Evolutionary conservation across 2,888 invertebrate species (phyloP), one percentile per base, ranked within the genome.

Genomic region (Unio pictorum): DNA sequence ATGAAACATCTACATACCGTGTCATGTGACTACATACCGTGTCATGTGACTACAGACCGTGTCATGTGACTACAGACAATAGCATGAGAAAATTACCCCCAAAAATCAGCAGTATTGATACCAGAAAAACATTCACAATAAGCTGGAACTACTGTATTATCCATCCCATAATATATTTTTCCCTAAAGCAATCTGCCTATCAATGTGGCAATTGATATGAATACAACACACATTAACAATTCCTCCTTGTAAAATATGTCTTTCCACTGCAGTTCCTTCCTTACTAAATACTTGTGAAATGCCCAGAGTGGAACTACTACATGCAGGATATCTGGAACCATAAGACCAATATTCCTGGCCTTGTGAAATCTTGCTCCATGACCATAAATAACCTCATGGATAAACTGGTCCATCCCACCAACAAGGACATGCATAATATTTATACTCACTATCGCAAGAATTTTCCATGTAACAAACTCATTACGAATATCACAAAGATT

Each of bases 261-360:
- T 0, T 81, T 76, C 0, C 90, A 69, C 6, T 82, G 81, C n/a
- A 85, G 71, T 4, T 86, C 82, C 64, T 87, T 87, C 8, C 72
- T 73, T 55, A 78, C 78, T 0, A 89, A 86, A 72, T 88, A 76
- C 26, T 74, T 76, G 56, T 81, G 78, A 20, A 91, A 75, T 74
- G 89, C 89, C 71, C 86, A 83, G 5, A 88, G 59, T 1, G 94
- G 93, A 73, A 94, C 90, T 26, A 92, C 78, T 45, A 94, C 90
- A 83, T 88, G 88, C 8, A 87, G 72, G 20, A 87, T 34, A 72
- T 89, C 89, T 0, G 89, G 89, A 7, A 87, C 73, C 87, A 89
- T 86, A 64, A 89, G 71, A 0, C 84, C 89, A 30, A 89, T 72
- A 67, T 89, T 85, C 23, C 89, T 77, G 1, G 81, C 81, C 57